Evolutionary conservation across 2,888 invertebrate species (phyloP), one percentile per base, ranked within the genome.

Genomic region (Hyalella azteca): DNA sequence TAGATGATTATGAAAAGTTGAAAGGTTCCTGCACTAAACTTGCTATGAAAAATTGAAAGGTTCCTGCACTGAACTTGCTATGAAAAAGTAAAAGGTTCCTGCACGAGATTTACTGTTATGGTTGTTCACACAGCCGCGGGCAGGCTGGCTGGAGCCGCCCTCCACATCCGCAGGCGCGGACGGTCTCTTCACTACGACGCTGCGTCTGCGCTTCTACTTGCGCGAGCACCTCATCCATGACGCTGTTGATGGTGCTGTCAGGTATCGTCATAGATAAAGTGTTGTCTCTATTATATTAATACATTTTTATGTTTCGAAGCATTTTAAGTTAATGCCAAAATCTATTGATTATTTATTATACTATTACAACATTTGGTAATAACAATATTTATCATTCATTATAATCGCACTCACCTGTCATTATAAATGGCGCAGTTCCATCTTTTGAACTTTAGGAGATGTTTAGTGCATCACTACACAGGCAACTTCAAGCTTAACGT

Each of bases 101-200:
- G 45, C 45, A 11, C 45, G 11, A 11, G 19, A 11, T 11, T 22
- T 54, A 2, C 22, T 26, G 19, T 73, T 15, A 1, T 39, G 32
- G 39, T 13, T n/a, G n/a, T n/a, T 22, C n/a, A n/a, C n/a, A 22
- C 75, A 75, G 75, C 75, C 75, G 45, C 75, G 75, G 26, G 22
- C 45, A 1, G 75, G 75, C 7, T 75, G 75, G 75, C 41, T 75
- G 45, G 75, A 75, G 45, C 75, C 75, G 3, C 45, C 45, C 3
- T n/a, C 7, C 75, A 41, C 2, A n/a, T 29, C 13, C 4, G 40
- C 36, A 4, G 75, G 36, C 0, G 11, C 40, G 26, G 41, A 40
- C 26, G 75, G 75, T 7, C 75, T 75, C 5, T 29, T 45, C 75
- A 75, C 40, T 11, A 75, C 75, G 26, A 45, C 75, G 3, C 45